Evolutionary conservation across 2,888 invertebrate species (phyloP).

Genomic region (Bombylius discolor): DNA sequence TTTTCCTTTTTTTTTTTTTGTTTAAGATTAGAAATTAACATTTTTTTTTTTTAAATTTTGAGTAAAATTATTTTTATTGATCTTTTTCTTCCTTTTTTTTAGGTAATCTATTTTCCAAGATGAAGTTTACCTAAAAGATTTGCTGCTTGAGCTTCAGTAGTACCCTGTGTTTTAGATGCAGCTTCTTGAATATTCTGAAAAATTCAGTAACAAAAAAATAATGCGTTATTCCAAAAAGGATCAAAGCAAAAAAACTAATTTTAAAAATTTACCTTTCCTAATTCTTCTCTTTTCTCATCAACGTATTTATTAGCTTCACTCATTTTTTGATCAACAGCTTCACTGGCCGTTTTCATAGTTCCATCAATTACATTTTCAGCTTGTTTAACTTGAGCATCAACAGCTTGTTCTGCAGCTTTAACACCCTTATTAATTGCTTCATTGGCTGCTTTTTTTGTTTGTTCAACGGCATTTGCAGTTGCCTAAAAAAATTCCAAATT

Average conservation of each 20-base stretch:
- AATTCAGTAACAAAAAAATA: not conserved
- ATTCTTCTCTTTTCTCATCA: constrained; percentile 42
- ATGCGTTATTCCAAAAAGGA: no score
- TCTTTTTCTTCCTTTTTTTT: not conserved
- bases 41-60: no score
- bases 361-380: constrained; percentile 43
- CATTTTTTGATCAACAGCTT: constrained; percentile 47
- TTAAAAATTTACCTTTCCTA: constrained; percentile 24
- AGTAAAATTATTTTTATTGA: no score
- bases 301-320: constrained; percentile 49
- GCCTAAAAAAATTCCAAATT: constrained; percentile 19
- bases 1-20: no score
- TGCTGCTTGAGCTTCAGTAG: constrained; percentile 28
- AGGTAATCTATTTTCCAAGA: constrained; percentile 19
- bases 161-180: constrained; percentile 28
- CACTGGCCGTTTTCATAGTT: constrained; percentile 43
- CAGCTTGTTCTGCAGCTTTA: constrained; percentile 37
- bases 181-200: constrained; percentile 28
- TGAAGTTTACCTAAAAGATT: constrained; percentile 33
- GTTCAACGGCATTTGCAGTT: constrained; percentile 35
- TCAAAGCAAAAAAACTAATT: no score
- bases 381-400: constrained; percentile 38
- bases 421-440: constrained; percentile 39
- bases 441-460: constrained; percentile 38
- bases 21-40: no score